Percentiles rank a stretch among this genome's conserved stretches.
phyloP scores from a whole-genome alignment of 2,113 vertebrate species.

The Hippoglossus stenolepis region DNA sequence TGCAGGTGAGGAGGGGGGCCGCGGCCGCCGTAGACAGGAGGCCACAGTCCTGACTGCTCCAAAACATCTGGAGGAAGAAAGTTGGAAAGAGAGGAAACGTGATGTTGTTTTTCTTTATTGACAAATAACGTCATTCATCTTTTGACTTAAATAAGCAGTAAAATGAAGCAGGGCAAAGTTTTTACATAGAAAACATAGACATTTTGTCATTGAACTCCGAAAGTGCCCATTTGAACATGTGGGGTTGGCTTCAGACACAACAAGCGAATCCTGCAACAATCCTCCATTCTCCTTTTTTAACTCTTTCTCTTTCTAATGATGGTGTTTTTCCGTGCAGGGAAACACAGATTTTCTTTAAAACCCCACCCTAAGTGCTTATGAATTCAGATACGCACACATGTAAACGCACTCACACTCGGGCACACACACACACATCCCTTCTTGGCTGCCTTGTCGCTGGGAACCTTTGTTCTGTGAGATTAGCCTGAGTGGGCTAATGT shows the following conservation, averaged over 20 bases:
- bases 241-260: background rate
- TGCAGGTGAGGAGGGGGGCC: slow-evolving; percentile 91
- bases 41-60: slow-evolving; percentile 94
- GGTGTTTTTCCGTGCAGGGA: slow-evolving; percentile 13
- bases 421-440: slow-evolving; percentile 54
- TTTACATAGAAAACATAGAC: no score
- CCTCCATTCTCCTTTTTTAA: background rate
- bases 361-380: slow-evolving; percentile 23
- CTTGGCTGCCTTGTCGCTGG: slow-evolving; percentile 79
- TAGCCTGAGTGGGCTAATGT: slow-evolving; percentile 86
- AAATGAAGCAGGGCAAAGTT: no score
- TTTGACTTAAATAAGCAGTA: no score
- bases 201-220: no score
- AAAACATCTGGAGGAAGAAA: slow-evolving; percentile 87
- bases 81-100: background rate
- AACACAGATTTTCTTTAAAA: slow-evolving; percentile 20
- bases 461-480: slow-evolving; percentile 86
- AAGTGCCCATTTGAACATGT: background rate
- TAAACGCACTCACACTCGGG: slow-evolving; percentile 4
- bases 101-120: background rate
- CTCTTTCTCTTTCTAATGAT: background rate
- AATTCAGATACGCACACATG: slow-evolving; percentile 8
- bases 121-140: no score
- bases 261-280: background rate
- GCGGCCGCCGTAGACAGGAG: slow-evolving; percentile 89